phyloP scores from a whole-genome alignment of 2,888 invertebrate species.

The Marronus borbonicus region DNA sequence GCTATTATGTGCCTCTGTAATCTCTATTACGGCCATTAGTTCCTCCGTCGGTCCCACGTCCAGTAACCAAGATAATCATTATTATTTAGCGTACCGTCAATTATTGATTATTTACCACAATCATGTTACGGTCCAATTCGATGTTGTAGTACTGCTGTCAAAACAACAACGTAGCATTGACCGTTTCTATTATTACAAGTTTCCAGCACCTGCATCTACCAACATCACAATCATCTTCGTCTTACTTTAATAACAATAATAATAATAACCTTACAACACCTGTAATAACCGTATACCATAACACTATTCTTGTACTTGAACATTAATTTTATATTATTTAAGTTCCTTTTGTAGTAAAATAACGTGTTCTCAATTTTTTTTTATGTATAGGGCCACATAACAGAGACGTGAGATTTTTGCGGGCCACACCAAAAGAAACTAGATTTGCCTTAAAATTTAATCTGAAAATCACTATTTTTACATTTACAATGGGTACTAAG shows the following conservation, averaged over 20 bases:
- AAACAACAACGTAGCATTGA: slow-evolving; percentile 40
- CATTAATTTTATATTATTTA: neutral
- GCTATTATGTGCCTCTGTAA: slow-evolving; percentile 67
- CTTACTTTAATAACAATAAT: slow-evolving; percentile 41
- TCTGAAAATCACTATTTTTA: too few species aligned
- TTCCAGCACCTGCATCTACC: slow-evolving; percentile 36
- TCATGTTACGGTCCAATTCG: slow-evolving; percentile 62
- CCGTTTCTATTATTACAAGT: slow-evolving; percentile 49
- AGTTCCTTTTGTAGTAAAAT: neutral
- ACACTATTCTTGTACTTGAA: neutral
- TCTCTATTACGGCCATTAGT: slow-evolving; percentile 67
- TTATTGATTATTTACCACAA: slow-evolving; percentile 69
- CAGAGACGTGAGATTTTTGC: too few species aligned
- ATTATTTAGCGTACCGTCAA: slow-evolving; percentile 67
- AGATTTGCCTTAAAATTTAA: too few species aligned
- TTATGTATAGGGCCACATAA: too few species aligned
- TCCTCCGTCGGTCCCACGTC: slow-evolving; percentile 64
- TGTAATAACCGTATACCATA: slow-evolving; percentile 22
- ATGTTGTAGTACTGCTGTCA: slow-evolving; percentile 50
- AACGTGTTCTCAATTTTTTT: neutral
- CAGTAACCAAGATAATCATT: slow-evolving; percentile 66
- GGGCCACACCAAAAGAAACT: too few species aligned
- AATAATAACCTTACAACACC: slow-evolving; percentile 13
- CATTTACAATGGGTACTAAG: too few species aligned
- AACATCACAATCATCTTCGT: slow-evolving; percentile 33